A percentile compares a stretch with the other conserved stretches of the same genome.
Conservation (phyloP, 2,888 invertebrate species). For the Myopa testacea region DNA sequence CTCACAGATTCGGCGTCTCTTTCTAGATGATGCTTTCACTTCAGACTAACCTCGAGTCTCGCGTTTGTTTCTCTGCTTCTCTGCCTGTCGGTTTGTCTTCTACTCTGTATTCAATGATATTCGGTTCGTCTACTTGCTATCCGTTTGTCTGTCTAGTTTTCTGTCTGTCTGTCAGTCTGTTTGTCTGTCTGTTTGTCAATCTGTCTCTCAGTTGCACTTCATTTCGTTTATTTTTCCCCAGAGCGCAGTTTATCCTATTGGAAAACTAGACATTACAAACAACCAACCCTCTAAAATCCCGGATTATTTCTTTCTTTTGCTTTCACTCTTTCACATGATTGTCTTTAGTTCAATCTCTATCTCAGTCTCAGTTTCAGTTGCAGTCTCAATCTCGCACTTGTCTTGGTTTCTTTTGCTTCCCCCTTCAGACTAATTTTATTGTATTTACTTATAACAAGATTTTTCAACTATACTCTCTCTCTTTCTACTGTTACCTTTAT, state of each 20-base stretch:
- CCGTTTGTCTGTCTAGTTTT: background rate
- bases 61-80: too few species aligned
- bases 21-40: too few species aligned
- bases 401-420: background rate
- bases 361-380: background rate
- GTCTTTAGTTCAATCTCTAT: background rate
- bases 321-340: background rate
- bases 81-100: too few species aligned
- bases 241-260: background rate
- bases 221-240: background rate
- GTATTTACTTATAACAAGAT: background rate
- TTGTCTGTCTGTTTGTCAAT: background rate
- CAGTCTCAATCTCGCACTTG: background rate
- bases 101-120: too few species aligned
- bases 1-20: too few species aligned
- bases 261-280: background rate
- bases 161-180: background rate
- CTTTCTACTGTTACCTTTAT: background rate
- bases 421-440: background rate
- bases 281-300: background rate
- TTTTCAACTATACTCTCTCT: background rate
- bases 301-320: background rate
- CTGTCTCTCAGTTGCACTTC: background rate
- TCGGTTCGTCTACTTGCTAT: background rate
- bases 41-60: too few species aligned